Evolutionary conservation across 92 coral and sea anemone genomes (phyloP).

Genomic region (Phenganax marumi): DNA sequence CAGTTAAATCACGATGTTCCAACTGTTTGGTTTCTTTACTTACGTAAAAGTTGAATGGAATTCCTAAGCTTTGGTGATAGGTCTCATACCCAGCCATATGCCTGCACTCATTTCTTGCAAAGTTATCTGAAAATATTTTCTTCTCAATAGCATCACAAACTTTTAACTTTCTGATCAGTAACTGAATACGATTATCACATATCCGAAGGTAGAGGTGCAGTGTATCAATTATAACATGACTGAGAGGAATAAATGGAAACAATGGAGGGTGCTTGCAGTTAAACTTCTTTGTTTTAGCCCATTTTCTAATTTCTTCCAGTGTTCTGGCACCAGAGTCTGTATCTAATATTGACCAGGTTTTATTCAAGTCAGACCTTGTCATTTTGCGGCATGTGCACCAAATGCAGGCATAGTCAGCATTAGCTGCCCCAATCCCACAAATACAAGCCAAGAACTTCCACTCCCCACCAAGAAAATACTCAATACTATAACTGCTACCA

Average conservation of each 20-base stretch:
- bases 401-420: slow-evolving; percentile 53
- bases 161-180: slow-evolving; percentile 8
- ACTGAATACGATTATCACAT: slow-evolving; percentile 7
- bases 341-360: slow-evolving; percentile 40
- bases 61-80: slow-evolving; percentile 46
- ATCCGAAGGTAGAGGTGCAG: slow-evolving; percentile 14
- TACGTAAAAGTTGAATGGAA: slow-evolving; percentile 51
- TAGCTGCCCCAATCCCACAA: slow-evolving; percentile 59
- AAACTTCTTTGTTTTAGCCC: neutral
- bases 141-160: slow-evolving; percentile 18
- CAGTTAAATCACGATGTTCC: no score
- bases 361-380: slow-evolving; percentile 5
- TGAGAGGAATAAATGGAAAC: neutral
- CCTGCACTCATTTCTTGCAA: slow-evolving; percentile 41
- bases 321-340: slow-evolving; percentile 40
- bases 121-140: slow-evolving; percentile 34
- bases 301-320: slow-evolving; percentile 29
- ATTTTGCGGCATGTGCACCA: slow-evolving; percentile 56
- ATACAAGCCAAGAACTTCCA: slow-evolving; percentile 60
- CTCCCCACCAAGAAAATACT: slow-evolving; percentile 55
- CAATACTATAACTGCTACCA: slow-evolving; percentile 20
- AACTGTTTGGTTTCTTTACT: slow-evolving; percentile 49
- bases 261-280: slow-evolving; percentile 33
- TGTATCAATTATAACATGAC: slow-evolving; percentile 1
- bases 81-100: slow-evolving; percentile 66